Conservation (phyloP, 2,797 vertebrate species). For the Tenualosa thibaudeaui region DNA sequence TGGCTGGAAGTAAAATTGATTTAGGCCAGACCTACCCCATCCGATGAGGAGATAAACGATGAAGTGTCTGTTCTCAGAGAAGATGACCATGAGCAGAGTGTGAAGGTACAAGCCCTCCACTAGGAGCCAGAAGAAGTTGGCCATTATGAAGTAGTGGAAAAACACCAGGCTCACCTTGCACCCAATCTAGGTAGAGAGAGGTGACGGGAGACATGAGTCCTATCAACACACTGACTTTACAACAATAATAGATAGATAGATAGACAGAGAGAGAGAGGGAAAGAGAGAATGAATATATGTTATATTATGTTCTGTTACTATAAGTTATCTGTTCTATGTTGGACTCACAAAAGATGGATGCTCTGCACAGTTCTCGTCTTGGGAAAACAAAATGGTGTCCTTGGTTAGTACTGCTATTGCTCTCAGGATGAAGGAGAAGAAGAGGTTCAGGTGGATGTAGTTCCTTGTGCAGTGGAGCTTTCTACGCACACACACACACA, state of each 20-base stretch:
- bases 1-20: not conserved
- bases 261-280: not conserved
- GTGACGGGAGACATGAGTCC: not conserved
- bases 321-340: not conserved
- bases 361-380: constrained; percentile 68
- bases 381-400: constrained; percentile 85
- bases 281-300: not conserved
- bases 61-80: constrained; percentile 77
- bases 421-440: constrained; percentile 90
- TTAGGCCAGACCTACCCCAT: constrained; percentile 75
- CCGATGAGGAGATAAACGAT: constrained; percentile 80
- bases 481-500: constrained; percentile 63
- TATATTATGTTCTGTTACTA: not conserved
- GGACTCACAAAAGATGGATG: constrained; percentile 75
- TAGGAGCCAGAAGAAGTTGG: constrained; percentile 95
- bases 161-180: constrained; percentile 87
- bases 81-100: constrained; percentile 83
- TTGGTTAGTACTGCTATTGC: constrained; percentile 86
- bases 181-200: constrained; percentile 73
- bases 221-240: not conserved
- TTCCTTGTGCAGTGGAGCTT: constrained; percentile 93
- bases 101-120: constrained; percentile 93
- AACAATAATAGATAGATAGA: not conserved
- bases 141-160: constrained; percentile 90
- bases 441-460: constrained; percentile 95